phyloP scores from a whole-genome alignment of 2,113 vertebrate genomes.

The Periophthalmus modestus region DNA sequence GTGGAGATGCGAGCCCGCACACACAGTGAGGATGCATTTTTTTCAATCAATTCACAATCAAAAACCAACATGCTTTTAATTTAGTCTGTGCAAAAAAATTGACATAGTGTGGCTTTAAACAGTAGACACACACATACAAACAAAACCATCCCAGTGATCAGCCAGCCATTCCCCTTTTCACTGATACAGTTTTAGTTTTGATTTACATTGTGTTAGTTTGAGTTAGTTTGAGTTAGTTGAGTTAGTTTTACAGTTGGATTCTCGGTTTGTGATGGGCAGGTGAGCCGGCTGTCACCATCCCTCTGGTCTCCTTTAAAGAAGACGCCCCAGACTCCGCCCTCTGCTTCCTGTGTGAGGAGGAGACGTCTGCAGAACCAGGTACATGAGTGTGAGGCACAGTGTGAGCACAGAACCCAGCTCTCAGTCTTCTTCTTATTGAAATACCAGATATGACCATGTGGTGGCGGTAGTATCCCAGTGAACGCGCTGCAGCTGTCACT shows the following conservation, averaged over 20 bases:
- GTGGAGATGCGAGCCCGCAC: too few relatives aligned
- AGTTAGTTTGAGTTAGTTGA: too few relatives aligned
- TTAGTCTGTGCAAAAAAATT: too few relatives aligned
- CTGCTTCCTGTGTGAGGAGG: constrained; percentile 82
- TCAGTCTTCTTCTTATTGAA: neutral
- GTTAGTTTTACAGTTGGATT: neutral
- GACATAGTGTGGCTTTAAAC: too few relatives aligned
- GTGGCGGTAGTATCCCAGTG: constrained; percentile 84
- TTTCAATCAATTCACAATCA: too few relatives aligned
- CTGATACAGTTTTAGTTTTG: too few relatives aligned
- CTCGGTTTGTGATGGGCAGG: constrained; percentile 46
- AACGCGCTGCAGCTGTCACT: constrained; percentile 83
- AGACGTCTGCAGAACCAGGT: constrained; percentile 80
- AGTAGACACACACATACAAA: too few relatives aligned
- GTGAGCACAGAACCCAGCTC: neutral
- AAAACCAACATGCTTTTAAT: too few relatives aligned
- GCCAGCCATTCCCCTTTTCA: too few relatives aligned
- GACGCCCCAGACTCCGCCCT: constrained; percentile 67
- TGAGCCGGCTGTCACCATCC: constrained; percentile 71
- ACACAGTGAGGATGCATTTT: too few relatives aligned
- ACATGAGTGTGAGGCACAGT: neutral
- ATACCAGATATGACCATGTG: constrained; percentile 84
- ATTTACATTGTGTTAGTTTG: too few relatives aligned
- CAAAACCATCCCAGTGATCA: too few relatives aligned
- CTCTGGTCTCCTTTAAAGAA: constrained; percentile 78